Evolutionary conservation across 2,113 vertebrate species (phyloP).

Genomic region (Tonatia bakeri): DNA sequence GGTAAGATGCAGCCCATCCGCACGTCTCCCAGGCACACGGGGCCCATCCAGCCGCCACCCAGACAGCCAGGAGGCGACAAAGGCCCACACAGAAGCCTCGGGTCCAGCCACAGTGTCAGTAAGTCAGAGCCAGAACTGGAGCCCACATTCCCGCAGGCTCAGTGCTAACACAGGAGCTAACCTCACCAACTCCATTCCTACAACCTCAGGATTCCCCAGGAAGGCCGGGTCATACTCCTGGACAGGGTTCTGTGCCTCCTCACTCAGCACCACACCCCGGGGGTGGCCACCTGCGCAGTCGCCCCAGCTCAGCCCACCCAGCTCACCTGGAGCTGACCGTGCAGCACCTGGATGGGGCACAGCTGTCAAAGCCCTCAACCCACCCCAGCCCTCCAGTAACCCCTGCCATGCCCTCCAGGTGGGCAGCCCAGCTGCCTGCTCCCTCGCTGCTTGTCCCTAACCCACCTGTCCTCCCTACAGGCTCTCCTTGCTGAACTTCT

Average conservation of each 20-base stretch:
- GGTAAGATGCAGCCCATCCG: background rate
- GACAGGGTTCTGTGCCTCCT: background rate
- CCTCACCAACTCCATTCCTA: background rate
- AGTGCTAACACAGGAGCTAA: too few species aligned
- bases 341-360: background rate
- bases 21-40: background rate
- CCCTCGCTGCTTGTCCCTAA: background rate
- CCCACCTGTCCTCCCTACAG: background rate
- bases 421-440: background rate
- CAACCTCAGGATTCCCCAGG: background rate
- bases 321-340: background rate
- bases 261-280: background rate
- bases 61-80: too few species aligned
- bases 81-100: too few species aligned
- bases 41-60: background rate
- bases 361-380: background rate
- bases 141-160: too few species aligned
- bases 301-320: background rate
- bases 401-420: fast-evolving
- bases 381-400: fast-evolving
- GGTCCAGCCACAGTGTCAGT: background rate
- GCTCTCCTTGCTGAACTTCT: conserved; percentile 11
- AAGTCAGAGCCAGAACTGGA: background rate
- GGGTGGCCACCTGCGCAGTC: too few species aligned
- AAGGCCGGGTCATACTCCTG: background rate